Evolutionary conservation across 2,113 vertebrate genomes (phyloP).

Genomic region (Thomomys bottae): DNA sequence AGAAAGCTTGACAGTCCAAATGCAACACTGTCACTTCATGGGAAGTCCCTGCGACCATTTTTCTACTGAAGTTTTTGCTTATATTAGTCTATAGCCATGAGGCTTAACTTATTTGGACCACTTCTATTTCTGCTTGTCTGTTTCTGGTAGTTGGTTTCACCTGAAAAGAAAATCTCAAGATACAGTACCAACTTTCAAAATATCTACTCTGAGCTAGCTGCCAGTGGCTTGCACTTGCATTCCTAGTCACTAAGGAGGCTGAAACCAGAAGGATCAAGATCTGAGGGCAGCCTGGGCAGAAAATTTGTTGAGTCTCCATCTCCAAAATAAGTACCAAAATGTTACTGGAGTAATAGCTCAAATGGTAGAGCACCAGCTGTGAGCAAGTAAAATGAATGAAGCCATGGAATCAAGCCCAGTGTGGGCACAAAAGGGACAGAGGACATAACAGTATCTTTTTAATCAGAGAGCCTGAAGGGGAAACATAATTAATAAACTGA

Average conservation of each 20-base stretch:
- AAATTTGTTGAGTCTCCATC: background rate
- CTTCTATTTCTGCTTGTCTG: background rate
- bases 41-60: constrained; percentile 11
- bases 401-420: no score
- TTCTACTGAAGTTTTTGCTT: constrained; percentile 2
- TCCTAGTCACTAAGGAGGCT: background rate
- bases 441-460: background rate
- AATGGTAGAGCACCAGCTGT: no score
- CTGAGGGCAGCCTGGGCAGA: background rate
- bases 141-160: constrained; percentile 22
- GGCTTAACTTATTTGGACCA: background rate
- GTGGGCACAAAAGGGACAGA: background rate
- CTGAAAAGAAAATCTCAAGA: constrained; percentile 41
- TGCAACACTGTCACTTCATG: background rate
- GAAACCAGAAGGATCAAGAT: background rate
- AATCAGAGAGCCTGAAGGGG: background rate
- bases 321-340: background rate
- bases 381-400: no score
- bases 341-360: no score
- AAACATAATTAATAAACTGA: background rate
- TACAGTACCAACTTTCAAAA: background rate
- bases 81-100: constrained; percentile 1
- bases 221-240: no score
- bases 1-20: background rate
- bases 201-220: background rate